phyloP scores from a whole-genome alignment of 2,888 invertebrate species.

The Lasioglossum figueresi region DNA sequence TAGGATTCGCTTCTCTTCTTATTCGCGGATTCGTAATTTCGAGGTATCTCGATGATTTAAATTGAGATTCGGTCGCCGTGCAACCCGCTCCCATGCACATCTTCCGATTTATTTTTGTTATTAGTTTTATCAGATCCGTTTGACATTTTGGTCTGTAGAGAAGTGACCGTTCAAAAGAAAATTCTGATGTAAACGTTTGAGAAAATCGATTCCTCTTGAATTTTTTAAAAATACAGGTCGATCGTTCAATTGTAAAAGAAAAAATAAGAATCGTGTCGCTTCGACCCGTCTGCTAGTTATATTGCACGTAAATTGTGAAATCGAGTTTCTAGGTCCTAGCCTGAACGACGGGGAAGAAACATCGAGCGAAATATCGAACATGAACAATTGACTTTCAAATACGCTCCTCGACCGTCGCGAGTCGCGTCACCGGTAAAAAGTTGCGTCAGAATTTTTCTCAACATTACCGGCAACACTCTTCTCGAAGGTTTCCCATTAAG shows the following conservation, averaged over 20 bases:
- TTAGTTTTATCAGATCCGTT: background rate
- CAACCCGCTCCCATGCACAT: background rate
- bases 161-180: background rate
- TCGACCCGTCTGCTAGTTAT: too few species aligned
- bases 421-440: background rate
- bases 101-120: background rate
- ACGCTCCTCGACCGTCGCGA: background rate
- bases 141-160: background rate
- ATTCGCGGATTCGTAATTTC: background rate
- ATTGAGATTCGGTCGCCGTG: background rate
- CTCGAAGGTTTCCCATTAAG: background rate
- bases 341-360: background rate
- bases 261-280: background rate
- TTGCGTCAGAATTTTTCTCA: background rate
- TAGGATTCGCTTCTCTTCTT: background rate
- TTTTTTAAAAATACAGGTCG: background rate
- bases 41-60: background rate
- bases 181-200: background rate
- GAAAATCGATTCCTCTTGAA: background rate
- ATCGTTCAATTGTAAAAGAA: background rate
- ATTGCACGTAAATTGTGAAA: background rate
- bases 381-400: background rate
- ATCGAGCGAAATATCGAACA: background rate
- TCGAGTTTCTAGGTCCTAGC: background rate
- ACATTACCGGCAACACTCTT: slow-evolving; percentile 1